A percentile compares a stretch with the other conserved stretches of the same genome.
phyloP scores from a whole-genome alignment of 2,113 vertebrate species.

The Loxodonta africana region DNA sequence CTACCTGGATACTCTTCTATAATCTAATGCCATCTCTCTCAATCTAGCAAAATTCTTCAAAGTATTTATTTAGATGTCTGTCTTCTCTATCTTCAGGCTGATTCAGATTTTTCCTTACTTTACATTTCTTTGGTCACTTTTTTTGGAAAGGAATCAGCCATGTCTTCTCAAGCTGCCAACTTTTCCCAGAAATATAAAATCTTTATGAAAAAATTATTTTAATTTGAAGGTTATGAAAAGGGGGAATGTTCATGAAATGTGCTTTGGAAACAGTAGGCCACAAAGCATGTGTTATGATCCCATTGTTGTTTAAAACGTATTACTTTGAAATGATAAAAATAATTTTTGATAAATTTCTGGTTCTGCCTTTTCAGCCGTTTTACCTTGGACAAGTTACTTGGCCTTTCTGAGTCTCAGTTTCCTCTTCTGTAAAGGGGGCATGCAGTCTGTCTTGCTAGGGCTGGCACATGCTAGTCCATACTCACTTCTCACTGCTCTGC shows the following conservation, averaged over 20 bases:
- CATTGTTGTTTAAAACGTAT: slow-evolving; percentile 35
- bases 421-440: neutral
- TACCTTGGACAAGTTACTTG: neutral
- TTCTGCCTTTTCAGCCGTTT: slow-evolving; percentile 4
- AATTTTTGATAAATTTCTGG: neutral
- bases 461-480: neutral
- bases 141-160: neutral
- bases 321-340: slow-evolving; percentile 5
- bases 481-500: neutral
- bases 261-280: slow-evolving; percentile 9
- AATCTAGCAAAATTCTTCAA: slow-evolving; percentile 19
- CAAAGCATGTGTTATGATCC: neutral
- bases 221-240: slow-evolving; percentile 17
- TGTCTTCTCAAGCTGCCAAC: neutral
- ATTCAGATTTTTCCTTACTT: neutral
- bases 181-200: slow-evolving; percentile 10
- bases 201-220: slow-evolving; percentile 7
- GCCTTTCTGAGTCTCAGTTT: slow-evolving; percentile 4
- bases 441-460: neutral
- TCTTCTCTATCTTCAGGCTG: neutral
- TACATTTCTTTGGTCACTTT: neutral
- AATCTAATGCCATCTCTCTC: neutral
- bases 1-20: neutral
- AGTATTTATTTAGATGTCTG: neutral
- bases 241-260: neutral